Conservation (phyloP, 2,888 invertebrate genomes). For the Ctenicera cuprea region DNA sequence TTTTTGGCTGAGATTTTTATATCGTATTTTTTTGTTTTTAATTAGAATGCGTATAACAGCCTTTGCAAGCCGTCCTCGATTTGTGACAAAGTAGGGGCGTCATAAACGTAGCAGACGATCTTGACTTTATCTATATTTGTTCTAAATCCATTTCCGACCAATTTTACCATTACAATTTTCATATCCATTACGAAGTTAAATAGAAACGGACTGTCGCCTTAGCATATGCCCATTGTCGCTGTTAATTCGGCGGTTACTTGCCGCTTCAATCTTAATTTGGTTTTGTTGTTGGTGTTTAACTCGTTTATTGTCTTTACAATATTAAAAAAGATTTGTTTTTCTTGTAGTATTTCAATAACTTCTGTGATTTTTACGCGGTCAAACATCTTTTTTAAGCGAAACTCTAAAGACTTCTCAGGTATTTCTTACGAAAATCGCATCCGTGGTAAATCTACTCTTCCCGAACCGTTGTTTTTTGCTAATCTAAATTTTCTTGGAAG, state of each 20-base stretch:
- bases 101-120: neutral
- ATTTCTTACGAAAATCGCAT: neutral
- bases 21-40: neutral
- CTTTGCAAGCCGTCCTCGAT: neutral
- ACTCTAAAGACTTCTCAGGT: neutral
- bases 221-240: neutral
- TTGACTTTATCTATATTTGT: neutral
- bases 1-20: slow-evolving; percentile 1
- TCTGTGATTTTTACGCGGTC: neutral
- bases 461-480: neutral
- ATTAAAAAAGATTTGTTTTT: neutral
- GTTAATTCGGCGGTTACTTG: no score
- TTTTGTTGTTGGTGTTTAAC: neutral
- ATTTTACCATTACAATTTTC: neutral
- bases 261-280: neutral
- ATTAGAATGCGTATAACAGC: neutral
- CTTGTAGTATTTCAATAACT: slow-evolving; percentile 4
- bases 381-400: neutral
- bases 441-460: no score
- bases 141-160: neutral
- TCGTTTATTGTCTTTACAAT: neutral
- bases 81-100: neutral
- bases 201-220: neutral
- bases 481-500: neutral
- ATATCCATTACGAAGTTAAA: neutral